Evolutionary conservation across 1,140 invertebrate species (phyloP).

Genomic region (Acromyrmex charruanus): DNA sequence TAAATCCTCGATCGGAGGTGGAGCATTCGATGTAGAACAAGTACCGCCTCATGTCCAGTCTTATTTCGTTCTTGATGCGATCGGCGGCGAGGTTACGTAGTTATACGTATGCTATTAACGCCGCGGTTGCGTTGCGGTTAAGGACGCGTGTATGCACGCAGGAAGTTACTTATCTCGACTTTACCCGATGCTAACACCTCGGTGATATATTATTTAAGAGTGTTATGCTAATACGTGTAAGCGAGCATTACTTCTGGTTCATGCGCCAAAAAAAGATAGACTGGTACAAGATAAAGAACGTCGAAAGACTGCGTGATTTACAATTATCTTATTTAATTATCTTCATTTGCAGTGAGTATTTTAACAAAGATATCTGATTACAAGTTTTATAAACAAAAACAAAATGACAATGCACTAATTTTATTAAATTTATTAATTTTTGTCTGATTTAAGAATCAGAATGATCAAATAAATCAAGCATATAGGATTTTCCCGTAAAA

Average conservation of each 20-base stretch:
- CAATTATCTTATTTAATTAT: slow-evolving; percentile 22
- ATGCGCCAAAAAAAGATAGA: slow-evolving; percentile 22
- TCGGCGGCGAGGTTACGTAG: slow-evolving; percentile 62
- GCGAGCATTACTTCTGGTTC: slow-evolving; percentile 57
- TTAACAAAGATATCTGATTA: not conserved
- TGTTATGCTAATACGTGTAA: slow-evolving; percentile 80
- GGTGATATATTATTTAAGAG: slow-evolving; percentile 81
- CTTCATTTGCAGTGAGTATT: slow-evolving; percentile 1
- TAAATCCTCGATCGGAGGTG: slow-evolving; percentile 15
- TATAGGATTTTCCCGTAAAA: slow-evolving; percentile 28
- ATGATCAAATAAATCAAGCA: not conserved
- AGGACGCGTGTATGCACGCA: slow-evolving; percentile 65
- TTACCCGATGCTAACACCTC: slow-evolving; percentile 69
- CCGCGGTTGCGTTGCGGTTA: slow-evolving; percentile 68
- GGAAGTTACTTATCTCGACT: slow-evolving; percentile 79
- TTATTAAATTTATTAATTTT: not conserved
- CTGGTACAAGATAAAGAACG: slow-evolving; percentile 11
- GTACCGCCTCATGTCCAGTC: slow-evolving; percentile 42
- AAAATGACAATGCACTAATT: not conserved
- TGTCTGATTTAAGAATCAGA: not conserved
- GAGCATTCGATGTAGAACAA: slow-evolving; percentile 20
- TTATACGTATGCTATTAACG: slow-evolving; percentile 65
- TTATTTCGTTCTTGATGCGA: slow-evolving; percentile 56
- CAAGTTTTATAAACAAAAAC: not conserved
- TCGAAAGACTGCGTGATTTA: slow-evolving; percentile 12